Evolutionary conservation across 2,113 vertebrate genomes (phyloP).

Genomic region (Phrynosoma platyrhinos): DNA sequence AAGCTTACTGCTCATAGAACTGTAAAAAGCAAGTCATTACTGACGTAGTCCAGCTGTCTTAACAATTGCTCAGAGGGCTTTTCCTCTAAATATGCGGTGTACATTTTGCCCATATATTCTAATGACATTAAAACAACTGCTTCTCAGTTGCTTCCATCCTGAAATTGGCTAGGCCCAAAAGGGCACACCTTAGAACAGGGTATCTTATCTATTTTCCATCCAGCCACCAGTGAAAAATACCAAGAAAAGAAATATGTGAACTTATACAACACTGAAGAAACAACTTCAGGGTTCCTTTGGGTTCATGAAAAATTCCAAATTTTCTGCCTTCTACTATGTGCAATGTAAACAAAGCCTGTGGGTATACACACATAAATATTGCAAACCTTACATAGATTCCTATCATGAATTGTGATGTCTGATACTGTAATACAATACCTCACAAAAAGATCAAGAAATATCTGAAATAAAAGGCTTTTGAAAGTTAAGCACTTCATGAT

Average conservation of each 20-base stretch:
- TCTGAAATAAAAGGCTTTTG: conserved; percentile 65
- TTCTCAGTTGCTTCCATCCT: conserved; percentile 7
- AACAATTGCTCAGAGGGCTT: conserved; percentile 1
- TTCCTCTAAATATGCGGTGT: background rate
- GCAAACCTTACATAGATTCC: conserved; percentile 27
- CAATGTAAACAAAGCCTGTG: conserved; percentile 54
- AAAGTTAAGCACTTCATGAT: conserved; percentile 63
- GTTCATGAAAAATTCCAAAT: conserved; percentile 41
- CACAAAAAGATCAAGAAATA: conserved; percentile 48
- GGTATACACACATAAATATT: conserved; percentile 41
- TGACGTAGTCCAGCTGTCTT: conserved; percentile 30
- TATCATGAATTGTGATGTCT: conserved; percentile 50
- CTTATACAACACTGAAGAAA: background rate
- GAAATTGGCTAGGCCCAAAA: conserved; percentile 12
- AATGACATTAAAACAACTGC: background rate
- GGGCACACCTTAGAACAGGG: background rate
- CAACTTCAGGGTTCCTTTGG: background rate
- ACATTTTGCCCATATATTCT: background rate
- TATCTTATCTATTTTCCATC: conserved; percentile 11
- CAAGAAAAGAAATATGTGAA: background rate
- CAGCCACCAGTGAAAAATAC: conserved; percentile 4
- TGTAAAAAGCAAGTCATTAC: background rate
- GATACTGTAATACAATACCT: conserved; percentile 51
- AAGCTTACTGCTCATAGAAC: conserved; percentile 20
- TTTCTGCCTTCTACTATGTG: conserved; percentile 57